Base-by-base conservation (phyloP, 92 coral and sea anemone species). In the Micromussa lordhowensis region DNA sequence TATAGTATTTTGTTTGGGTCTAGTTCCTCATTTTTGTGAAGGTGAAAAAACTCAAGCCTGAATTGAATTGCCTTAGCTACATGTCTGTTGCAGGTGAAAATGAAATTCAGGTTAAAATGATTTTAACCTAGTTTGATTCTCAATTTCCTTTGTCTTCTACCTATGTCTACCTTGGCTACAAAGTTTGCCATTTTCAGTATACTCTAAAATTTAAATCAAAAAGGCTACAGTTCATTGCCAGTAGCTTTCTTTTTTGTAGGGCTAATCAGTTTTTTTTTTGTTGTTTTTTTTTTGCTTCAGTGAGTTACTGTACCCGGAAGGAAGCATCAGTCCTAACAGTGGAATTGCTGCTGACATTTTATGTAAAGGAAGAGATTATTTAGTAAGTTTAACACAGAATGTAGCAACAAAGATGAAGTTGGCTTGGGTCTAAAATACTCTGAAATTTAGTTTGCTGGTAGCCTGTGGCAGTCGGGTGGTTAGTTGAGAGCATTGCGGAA, bases 361-460 rank as follows among this genome's bases (percentile, higher is more conserved):
- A 7, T 97, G 99, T 81, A 93, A 91, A 89, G 99, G 98, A 44
- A 92, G 99, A 93, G 98, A 97, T 82, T 97, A 95, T 84, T 86
- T 97, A 64, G 99, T 97, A 84, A 94, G 99, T 89, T 16, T 16
- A 78, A 19, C 26, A 32, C 17, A 16, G 68, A 61, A 61, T 61
- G 29, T 21, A 8, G 68, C 7, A 61, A 22, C 68, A 61, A 7
- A 61, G 28, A 0, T 61, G 28, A 21, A 4, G 26, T 4, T 11
- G 5, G 68, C 84, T 38, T 29, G 35, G 17, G 75, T 6, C 7
- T n/a, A 29, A 28, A 5, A 66, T 12, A 40, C 2, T 61, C 35
- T 26, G 44, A 32, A 57, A 0, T 78, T 6, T 54, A 24, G 8
- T 26, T 24, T 61, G 2, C 13, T 44, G 8, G 51, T 44, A 44